phyloP scores from a whole-genome alignment of 2,113 vertebrate genomes.

The Centrocercus urophasianus region DNA sequence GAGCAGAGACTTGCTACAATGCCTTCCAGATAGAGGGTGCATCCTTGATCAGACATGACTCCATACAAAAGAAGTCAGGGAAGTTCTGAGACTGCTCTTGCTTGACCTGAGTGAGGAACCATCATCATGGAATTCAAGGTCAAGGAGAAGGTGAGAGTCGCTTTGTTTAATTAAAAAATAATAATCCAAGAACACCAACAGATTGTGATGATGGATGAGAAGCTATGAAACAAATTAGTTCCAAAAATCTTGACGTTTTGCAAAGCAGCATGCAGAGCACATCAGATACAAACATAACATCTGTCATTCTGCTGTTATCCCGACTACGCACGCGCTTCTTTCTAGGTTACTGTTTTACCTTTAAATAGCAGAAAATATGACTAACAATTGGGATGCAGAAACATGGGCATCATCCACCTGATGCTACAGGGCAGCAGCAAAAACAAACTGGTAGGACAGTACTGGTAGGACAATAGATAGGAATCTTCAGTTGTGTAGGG shows the following conservation, averaged over 20 bases:
- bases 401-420: constrained; percentile 40
- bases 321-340: neutral
- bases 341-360: constrained; percentile 37
- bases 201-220: neutral
- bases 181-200: neutral
- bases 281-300: neutral
- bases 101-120: neutral
- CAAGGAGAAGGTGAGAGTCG: neutral
- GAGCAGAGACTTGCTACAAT: neutral
- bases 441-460: constrained; percentile 9
- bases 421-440: constrained; percentile 42
- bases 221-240: neutral
- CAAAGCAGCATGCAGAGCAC: neutral
- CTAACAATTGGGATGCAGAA: constrained; percentile 38
- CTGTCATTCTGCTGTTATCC: neutral
- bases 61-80: neutral
- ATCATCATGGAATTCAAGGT: neutral
- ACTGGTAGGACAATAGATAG: neutral
- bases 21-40: neutral
- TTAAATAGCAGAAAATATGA: constrained; percentile 42
- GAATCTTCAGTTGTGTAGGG: neutral
- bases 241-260: neutral
- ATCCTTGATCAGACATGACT: neutral
- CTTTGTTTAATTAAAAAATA: neutral
- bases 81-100: neutral